Percentiles rank a stretch among this genome's conserved stretches.
Evolutionary conservation across 2,888 invertebrate genomes (phyloP).

Genomic region (Aphidoletes aphidimyza): DNA sequence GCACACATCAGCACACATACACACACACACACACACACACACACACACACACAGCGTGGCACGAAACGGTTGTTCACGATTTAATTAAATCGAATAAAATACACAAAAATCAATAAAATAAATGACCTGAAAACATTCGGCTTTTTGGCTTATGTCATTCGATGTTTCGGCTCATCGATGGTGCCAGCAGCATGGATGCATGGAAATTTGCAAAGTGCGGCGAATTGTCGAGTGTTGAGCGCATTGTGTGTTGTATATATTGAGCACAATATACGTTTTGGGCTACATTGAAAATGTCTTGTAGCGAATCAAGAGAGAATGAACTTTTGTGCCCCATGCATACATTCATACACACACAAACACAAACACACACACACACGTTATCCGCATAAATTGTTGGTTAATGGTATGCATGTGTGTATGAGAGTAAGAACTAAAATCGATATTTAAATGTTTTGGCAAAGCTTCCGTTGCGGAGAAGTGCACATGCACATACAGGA

Average conservation of each 20-base stretch:
- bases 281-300: not conserved
- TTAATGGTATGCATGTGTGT: constrained; percentile 4
- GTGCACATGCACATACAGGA: constrained; percentile 45
- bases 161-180: not conserved
- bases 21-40: no score
- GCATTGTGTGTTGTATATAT: not conserved
- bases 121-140: constrained; percentile 47
- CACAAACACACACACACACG: not conserved
- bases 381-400: constrained; percentile 44
- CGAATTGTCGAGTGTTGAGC: not conserved
- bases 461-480: constrained; percentile 50
- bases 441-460: constrained; percentile 54
- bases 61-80: constrained; percentile 33
- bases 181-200: not conserved
- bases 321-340: not conserved
- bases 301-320: not conserved
- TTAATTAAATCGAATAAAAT: constrained; percentile 53
- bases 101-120: constrained; percentile 52
- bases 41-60: no score
- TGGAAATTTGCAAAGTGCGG: not conserved
- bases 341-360: not conserved
- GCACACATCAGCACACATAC: no score
- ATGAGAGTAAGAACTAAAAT: constrained; percentile 28
- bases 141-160: constrained; percentile 40
- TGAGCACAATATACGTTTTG: no score